Conservation (phyloP, 2,113 vertebrate genomes). For the Sorex araneus region DNA sequence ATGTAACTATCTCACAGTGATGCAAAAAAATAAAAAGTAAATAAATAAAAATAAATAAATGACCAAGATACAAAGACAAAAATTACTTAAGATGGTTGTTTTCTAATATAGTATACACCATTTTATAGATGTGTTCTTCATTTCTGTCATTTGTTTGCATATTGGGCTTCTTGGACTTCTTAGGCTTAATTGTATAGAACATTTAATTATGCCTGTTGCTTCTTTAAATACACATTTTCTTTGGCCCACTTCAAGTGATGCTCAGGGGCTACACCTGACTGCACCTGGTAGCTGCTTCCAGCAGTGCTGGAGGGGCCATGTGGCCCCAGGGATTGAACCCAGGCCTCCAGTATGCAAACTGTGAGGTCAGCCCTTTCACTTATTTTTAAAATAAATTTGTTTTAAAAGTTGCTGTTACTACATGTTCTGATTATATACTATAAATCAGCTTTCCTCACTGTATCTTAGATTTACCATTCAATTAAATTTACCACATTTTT, state of each 20-base stretch:
- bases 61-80: too few species aligned
- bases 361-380: too few species aligned
- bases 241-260: too few species aligned
- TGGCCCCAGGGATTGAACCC: too few species aligned
- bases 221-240: neutral
- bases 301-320: too few species aligned
- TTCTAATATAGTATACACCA: conserved; percentile 9
- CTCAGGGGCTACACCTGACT: too few species aligned
- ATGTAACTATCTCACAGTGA: too few species aligned
- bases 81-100: neutral
- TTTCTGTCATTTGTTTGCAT: neutral
- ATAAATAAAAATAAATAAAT: too few species aligned
- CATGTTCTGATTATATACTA: neutral
- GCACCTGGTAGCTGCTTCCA: too few species aligned
- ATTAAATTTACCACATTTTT: neutral
- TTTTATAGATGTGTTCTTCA: neutral
- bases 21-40: too few species aligned
- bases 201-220: neutral
- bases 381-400: too few species aligned
- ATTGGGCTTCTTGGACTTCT: neutral
- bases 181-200: neutral
- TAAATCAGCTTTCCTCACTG: neutral
- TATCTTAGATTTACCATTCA: conserved; percentile 15
- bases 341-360: too few species aligned
- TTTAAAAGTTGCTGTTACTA: neutral